Evolutionary conservation across 2,113 vertebrate genomes (phyloP), one percentile per base, ranked within the genome.

Genomic region (Strigops habroptila): DNA sequence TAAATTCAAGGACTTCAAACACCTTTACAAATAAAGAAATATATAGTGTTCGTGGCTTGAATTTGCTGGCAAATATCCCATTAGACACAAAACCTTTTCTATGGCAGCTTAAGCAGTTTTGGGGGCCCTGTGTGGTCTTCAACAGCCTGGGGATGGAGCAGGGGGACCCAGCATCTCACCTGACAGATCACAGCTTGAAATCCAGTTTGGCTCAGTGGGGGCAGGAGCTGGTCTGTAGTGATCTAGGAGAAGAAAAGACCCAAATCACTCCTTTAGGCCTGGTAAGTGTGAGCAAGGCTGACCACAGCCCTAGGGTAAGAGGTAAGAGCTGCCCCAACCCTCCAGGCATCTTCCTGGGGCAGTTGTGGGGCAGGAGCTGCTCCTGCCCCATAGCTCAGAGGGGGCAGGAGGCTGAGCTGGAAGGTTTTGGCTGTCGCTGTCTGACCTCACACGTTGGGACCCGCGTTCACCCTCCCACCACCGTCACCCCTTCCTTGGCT

Each of bases 261-360:
- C 37, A 31, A 48, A 59, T 41, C 43, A 7, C 6, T 6, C 10
- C 6, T 63, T 21, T 11, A 18, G 22, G 23, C 31, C 37, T 0
- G 1, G 1, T 5, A 12, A 55, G 27, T 0, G 0, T 28, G 39
- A 48, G 12, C 0, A 0, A 49, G 17, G 24, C 55, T 2, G 2
- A 73, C 16, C 0, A 0, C 73, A 60, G 53, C 39, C 18, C 28
- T 25, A 25, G 6, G 31, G n/a, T 41, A 57, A 3, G 22, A 63
- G 65, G 51, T 46, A 18, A 68, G 48, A 31, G 63, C 14, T 2
- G 2, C 2, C 14, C 31, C 1, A 6, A 30, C 51, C 30, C 49
- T 1, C 1, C 4, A 28, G 59, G 31, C 5, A 41, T 1, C 3
- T 13, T 28, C 21, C 23, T 0, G 3, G 59, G 39, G 33, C 4